Percentiles rank a stretch among this genome's conserved stretches.
phyloP scores from a whole-genome alignment of 2,797 vertebrate species.

The Paramormyrops hopkinsi region DNA sequence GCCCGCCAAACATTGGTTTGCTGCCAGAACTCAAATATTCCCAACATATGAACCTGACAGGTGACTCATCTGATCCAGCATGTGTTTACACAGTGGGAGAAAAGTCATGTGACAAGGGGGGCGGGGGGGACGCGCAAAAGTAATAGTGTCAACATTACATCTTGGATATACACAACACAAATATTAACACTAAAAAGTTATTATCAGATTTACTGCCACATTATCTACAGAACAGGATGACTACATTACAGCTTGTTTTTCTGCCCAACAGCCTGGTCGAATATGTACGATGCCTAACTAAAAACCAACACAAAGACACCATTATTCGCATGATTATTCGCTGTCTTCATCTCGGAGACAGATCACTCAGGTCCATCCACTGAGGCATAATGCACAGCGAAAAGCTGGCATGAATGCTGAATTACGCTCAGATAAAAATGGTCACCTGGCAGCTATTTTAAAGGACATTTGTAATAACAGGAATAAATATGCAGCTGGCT shows the following conservation, averaged over 20 bases:
- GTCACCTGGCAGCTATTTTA: neutral
- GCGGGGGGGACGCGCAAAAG: neutral
- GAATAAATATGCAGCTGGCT: neutral
- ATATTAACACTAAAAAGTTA: neutral
- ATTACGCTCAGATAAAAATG: neutral
- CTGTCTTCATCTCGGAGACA: neutral
- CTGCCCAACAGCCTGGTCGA: neutral
- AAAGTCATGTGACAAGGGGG: neutral
- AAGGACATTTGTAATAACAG: neutral
- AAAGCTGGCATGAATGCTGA: neutral
- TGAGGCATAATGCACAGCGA: neutral
- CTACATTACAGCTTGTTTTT: neutral
- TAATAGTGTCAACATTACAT: neutral
- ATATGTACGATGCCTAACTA: neutral
- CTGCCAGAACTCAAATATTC: neutral
- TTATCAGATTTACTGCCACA: neutral
- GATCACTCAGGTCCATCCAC: neutral
- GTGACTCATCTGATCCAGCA: neutral
- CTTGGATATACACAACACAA: neutral
- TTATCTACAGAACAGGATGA: neutral
- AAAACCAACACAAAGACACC: neutral
- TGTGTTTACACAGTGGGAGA: neutral
- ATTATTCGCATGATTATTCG: neutral
- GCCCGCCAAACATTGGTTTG: neutral
- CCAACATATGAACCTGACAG: slow-evolving; percentile 6